Percentiles rank a stretch among this genome's conserved stretches.
phyloP scores from a whole-genome alignment of 2,888 invertebrate species.

The Chaetogeoica ovagalla region DNA sequence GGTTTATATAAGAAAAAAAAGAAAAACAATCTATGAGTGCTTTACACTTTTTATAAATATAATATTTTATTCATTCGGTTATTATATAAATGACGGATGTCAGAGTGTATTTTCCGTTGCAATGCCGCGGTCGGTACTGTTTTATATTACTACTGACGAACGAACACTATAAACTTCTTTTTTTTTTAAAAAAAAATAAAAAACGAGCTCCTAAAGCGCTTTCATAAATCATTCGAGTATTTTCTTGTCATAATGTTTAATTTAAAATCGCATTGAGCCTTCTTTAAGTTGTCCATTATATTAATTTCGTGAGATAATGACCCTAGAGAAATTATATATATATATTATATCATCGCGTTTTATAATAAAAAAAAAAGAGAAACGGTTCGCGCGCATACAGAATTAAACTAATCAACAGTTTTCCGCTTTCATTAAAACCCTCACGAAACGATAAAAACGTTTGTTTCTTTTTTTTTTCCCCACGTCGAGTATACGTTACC shows the following conservation, averaged over 20 bases:
- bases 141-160: slow-evolving; percentile 13
- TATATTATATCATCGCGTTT: too few relatives aligned
- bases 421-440: too few relatives aligned
- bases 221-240: slow-evolving; percentile 27
- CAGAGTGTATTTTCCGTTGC: background rate
- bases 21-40: background rate
- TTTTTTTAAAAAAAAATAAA: background rate
- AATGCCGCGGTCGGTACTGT: background rate
- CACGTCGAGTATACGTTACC: too few relatives aligned
- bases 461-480: too few relatives aligned
- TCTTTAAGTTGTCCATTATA: background rate
- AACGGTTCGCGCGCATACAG: too few relatives aligned
- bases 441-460: too few relatives aligned
- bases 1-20: background rate
- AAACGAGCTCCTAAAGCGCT: background rate
- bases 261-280: slow-evolving; percentile 39
- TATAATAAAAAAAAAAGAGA: too few relatives aligned
- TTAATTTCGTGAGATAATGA: slow-evolving; percentile 31
- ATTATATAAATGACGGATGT: background rate
- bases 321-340: background rate
- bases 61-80: background rate
- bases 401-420: too few relatives aligned
- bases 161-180: background rate
- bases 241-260: slow-evolving; percentile 23
- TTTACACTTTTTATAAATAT: background rate